Conservation (phyloP, 2,113 vertebrate species). For the Gallinago media region DNA sequence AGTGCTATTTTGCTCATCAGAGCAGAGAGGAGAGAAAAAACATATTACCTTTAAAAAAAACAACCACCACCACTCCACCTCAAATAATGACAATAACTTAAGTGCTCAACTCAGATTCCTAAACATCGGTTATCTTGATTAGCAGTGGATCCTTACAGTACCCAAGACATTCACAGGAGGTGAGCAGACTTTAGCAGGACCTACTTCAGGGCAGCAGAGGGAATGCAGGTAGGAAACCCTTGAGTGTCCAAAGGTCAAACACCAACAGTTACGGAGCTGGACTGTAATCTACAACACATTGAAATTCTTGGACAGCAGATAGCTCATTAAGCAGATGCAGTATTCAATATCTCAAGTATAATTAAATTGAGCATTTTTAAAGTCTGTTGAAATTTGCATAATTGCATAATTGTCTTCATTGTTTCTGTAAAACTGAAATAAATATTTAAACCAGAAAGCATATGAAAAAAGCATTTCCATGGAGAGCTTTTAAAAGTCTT, state of each 20-base stretch:
- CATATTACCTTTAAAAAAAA: neutral
- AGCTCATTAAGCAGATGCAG: neutral
- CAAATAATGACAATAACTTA: neutral
- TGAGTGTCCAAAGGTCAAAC: neutral
- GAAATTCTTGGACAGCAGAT: neutral
- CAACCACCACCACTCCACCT: neutral
- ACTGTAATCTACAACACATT: neutral
- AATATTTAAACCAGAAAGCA: neutral
- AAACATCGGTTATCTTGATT: neutral
- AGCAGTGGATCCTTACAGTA: neutral
- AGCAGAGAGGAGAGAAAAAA: neutral
- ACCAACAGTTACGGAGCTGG: neutral
- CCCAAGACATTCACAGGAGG: neutral
- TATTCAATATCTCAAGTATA: neutral
- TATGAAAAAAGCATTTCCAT: neutral
- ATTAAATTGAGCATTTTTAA: neutral
- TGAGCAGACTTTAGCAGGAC: neutral
- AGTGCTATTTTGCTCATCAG: neutral
- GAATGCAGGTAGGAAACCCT: neutral
- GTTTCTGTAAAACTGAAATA: neutral
- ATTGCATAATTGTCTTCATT: neutral
- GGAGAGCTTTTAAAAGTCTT: neutral
- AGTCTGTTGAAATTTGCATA: neutral
- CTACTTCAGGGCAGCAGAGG: neutral
- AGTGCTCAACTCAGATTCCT: neutral